Evolutionary conservation across 2,797 vertebrate species (phyloP), one percentile per base, ranked within the genome.

Genomic region (Ammospiza maritima): DNA sequence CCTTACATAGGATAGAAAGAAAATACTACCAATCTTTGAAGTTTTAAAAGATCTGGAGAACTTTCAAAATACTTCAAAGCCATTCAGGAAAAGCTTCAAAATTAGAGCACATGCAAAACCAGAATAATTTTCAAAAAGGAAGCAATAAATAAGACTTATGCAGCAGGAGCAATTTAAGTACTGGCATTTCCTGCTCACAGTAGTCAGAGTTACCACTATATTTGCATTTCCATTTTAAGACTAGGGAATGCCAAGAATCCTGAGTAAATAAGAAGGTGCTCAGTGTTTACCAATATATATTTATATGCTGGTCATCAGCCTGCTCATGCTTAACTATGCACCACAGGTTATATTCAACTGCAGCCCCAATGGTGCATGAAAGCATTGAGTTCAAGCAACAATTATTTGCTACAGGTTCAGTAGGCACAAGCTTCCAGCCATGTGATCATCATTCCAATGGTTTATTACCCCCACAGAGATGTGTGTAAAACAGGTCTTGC

Each of bases 81-180:
- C 89, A 96, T 96, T 95, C 94, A 92, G 94, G 90, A 95, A 91
- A 93, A 95, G 82, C 80, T 89, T 95, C 62, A 94, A 86, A 93
- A 85, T 79, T 64, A 94, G 25, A 95, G 71, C 90, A 96, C 92
- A 96, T 95, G 94, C 94, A 96, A 95, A 90, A 48, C 45, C 16
- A 25, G 74, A 82, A 64, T 72, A 48, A 82, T 77, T 89, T 94
- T 87, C 71, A 58, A 76, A 93, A 74, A 0, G 6, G 67, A 93
- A 91, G 70, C 64, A 94, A 90, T 95, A 94, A 92, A 56, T 92
- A 95, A 90, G 87, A 89, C 71, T 81, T 86, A 72, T 9, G 56
- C 20, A 88, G 91, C 80, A 85, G 88, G 78, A 89, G 14, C 57
- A 89, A 79, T 64, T 80, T 87, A 91, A 92, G 77, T 65, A 61